Conservation (phyloP, 2,113 vertebrate genomes). For the Nycticebus coucang region DNA sequence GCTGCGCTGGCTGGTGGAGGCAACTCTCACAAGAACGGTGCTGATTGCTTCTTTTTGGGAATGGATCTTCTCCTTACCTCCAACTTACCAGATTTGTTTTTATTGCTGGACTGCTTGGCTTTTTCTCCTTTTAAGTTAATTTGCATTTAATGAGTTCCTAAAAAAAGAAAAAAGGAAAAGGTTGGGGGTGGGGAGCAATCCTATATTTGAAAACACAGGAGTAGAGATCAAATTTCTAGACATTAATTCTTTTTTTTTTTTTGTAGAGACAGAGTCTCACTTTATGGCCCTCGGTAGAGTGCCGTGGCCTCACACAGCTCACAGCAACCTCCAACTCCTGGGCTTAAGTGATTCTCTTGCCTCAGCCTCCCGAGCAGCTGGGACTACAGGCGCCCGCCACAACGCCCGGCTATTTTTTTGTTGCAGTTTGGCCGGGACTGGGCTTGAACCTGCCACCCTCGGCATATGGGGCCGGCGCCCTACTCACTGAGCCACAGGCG, state of each 20-base stretch:
- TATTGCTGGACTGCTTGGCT: not conserved
- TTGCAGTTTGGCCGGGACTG: too few species aligned
- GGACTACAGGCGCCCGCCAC: too few species aligned
- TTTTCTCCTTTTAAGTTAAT: constrained; percentile 33
- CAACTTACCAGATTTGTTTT: not conserved
- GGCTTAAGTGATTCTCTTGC: too few species aligned
- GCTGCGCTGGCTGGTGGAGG: not conserved
- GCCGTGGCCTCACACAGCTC: too few species aligned
- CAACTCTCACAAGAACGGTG: not conserved
- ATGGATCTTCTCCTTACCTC: not conserved
- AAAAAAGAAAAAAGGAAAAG: not conserved
- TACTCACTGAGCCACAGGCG: too few species aligned
- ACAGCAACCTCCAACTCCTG: too few species aligned
- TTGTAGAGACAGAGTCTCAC: too few species aligned
- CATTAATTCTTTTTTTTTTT: constrained; percentile 25
- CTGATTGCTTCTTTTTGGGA: not conserved
- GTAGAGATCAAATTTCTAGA: not conserved
- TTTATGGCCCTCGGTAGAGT: too few species aligned
- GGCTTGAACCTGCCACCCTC: too few species aligned
- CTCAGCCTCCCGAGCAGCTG: too few species aligned
- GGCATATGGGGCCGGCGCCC: too few species aligned
- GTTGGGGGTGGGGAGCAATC: not conserved
- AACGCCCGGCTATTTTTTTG: too few species aligned
- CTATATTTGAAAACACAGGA: constrained; percentile 39
- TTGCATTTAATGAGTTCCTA: constrained; percentile 46